Evolutionary conservation across 2,113 vertebrate genomes (phyloP), one percentile per base, ranked within the genome.

Genomic region (Phrynosoma blainvillii): DNA sequence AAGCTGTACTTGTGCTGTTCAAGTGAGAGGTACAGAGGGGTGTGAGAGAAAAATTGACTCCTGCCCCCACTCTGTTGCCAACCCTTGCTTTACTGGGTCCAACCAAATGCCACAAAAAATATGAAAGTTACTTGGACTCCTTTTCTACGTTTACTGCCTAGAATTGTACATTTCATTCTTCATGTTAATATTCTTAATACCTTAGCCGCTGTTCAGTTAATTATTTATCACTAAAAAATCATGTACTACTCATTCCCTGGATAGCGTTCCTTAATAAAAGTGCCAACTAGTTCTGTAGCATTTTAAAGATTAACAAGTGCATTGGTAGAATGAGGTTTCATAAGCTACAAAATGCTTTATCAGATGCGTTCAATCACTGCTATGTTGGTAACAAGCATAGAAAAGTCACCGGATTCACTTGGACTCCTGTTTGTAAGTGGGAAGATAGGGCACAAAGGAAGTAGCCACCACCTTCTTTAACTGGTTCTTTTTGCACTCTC

Each of bases 161-260:
- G 30, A 66, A 73, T 30, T 79, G 56, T n/a, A 75, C 65, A 42
- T 47, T 90, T 73, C 85, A 91, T 16, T 68, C 42, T 91, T 16
- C 82, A 9, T 77, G 84, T 85, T 56, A 68, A 84, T 14, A 88
- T 85, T 91, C 88, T 77, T 87, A 71, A 52, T 18, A 66, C 40
- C 59, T 77, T 66, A 59, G 62, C 75, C 88, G 30, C 36, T 91
- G 7, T 68, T 62, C 47, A 40, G 0, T 7, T 88, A 84, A 13
- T 85, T 32, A n/a, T 86, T 52, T 68, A 10, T 21, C 75, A 86
- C 1, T 23, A 47, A 85, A 7, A 85, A 7, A 32, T 21, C n/a
- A 40, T 16, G 23, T 81, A 0, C 79, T 54, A n/a, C 70, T 84
- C 40, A 30, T 62, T 80, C 25, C 66, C 20, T 68, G 66, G 11